Evolutionary conservation across 2,888 invertebrate genomes (phyloP), one percentile per base, ranked within the genome.

Genomic region (Scotopteryx bipunctaria): DNA sequence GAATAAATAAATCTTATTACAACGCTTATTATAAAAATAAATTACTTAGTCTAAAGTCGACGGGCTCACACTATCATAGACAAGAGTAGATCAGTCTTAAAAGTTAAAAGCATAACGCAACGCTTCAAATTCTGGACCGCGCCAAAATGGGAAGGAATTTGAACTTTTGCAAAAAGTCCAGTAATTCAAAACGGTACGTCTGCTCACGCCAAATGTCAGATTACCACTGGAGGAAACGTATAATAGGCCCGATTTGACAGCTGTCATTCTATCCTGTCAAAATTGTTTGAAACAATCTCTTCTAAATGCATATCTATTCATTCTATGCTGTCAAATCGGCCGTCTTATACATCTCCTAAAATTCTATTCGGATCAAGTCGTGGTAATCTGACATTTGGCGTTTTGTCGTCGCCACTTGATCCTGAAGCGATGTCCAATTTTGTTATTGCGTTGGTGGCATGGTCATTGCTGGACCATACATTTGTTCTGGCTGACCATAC

Each of bases 371-470:
- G 86, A 88, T 81, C 88, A 86, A 87, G 85, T 57, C 80, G 84
- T 86, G 88, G 83, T 77, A 83, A 83, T 74, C 86, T 89, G 90
- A 81, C 90, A 89, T 88, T 86, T 87, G 89, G 86, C 87, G 69
- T 53, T 60, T 63, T 67, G 63, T 64, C 69, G 64, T 69, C 66
- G 83, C 81, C 81, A 86, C 89, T 88, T 88, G 89, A 89, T 86
- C 89, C 83, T 61, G 56, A 61, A 49, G 55, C 50, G 59, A 46
- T 79, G 85, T 86, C 86, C 87, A 88, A 86, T 86, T 83, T 53
- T 58, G 60, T 80, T 81, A 84, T 77, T 78, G 80, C 61, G 67
- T 73, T 67, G 75, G 71, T 60, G 75, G 76, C 79, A 83, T 78
- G 57, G 75, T 69, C 78, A 83, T 76, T 37, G 73, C 69, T 35